A percentile compares a stretch with the other conserved stretches of the same genome.
These are phyloP conservation scores for Rotaria sp. DNA, from an alignment of 2,888 invertebrate species.

Conservation along the genomic window DNA sequence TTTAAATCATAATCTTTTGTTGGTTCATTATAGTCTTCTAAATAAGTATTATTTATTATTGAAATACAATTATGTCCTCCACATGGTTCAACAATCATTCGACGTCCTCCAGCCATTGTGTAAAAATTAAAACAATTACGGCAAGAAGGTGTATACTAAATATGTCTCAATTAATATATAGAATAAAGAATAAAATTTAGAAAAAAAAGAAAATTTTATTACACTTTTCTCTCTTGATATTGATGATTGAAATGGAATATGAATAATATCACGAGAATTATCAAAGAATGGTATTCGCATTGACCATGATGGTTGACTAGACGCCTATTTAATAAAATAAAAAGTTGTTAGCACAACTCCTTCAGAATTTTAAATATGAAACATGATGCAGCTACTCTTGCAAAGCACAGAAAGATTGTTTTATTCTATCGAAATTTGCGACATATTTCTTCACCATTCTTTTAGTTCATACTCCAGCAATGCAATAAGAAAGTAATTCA, in stretches of 20 bases:
- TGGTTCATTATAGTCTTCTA: neutral
- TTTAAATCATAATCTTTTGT: neutral
- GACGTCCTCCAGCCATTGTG: neutral
- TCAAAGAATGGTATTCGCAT: neutral
- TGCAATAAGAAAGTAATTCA: too few species aligned
- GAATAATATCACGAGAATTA: neutral
- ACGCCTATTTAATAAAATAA: neutral
- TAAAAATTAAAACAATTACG: neutral
- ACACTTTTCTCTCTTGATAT: neutral
- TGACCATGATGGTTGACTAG: neutral
- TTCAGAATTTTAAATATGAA: too few species aligned
- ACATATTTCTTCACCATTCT: too few species aligned
- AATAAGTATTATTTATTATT: neutral
- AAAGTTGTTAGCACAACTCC: too few species aligned
- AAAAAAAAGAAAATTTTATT: neutral
- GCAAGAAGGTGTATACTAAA: neutral
- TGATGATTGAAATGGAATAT: neutral
- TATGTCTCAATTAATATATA: too few species aligned
- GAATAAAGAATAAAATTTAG: too few species aligned
- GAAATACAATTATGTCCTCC: neutral
- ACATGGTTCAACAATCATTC: slow-evolving; percentile 11
- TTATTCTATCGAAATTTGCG: too few species aligned
- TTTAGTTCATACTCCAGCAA: too few species aligned
- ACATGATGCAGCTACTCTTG: too few species aligned
- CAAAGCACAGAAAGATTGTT: too few species aligned